Conservation (phyloP, 2,113 vertebrate species). For the Hippolais icterina region DNA sequence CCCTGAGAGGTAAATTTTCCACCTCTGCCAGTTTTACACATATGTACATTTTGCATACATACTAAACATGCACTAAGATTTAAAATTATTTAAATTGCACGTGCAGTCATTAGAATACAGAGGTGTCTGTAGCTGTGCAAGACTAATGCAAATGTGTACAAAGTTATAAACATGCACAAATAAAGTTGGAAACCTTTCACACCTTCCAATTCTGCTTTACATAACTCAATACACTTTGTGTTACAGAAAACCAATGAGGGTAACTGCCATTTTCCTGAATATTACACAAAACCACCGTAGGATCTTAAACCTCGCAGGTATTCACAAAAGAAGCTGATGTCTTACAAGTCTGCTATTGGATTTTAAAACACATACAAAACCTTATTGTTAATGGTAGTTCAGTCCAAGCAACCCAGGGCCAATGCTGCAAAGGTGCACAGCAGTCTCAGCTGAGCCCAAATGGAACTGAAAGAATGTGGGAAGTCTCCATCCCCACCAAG, state of each 20-base stretch:
- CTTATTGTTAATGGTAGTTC: neutral
- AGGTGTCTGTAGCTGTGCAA: conserved; percentile 65
- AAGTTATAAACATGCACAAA: conserved; percentile 46
- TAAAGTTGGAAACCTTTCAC: conserved; percentile 16
- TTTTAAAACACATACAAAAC: neutral
- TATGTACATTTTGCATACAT: conserved; percentile 61
- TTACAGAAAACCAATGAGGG: neutral
- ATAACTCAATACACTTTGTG: neutral
- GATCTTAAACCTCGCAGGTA: neutral
- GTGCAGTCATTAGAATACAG: conserved; percentile 52
- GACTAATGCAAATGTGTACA: conserved; percentile 52
- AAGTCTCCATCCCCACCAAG: neutral
- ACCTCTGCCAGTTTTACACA: conserved; percentile 61
- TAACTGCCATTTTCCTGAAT: neutral
- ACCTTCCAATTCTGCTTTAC: conserved; percentile 1
- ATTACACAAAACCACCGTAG: neutral
- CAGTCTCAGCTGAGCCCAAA: conserved; percentile 3
- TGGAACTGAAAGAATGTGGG: neutral
- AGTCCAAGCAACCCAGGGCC: neutral
- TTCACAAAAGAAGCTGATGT: neutral
- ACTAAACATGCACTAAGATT: conserved; percentile 63
- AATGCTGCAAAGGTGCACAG: conserved; percentile 1
- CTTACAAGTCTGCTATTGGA: neutral
- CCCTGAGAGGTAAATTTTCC: conserved; percentile 53
- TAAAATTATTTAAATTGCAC: conserved; percentile 49